Conservation (phyloP, 2,888 invertebrate species). For the Thalpophila matura region DNA sequence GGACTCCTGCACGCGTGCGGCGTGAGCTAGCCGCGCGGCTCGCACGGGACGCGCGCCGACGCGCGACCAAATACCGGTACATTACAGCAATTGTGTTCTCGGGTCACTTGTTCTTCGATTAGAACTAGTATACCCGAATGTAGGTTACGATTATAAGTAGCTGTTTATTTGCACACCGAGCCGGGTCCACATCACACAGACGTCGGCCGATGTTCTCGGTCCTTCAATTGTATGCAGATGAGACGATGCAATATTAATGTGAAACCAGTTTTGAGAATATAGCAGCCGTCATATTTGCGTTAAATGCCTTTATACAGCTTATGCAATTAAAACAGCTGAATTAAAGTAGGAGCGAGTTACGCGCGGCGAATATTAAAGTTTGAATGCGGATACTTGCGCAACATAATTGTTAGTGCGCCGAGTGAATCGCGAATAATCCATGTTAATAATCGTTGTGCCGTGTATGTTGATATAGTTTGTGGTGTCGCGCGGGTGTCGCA, state of each 20-base stretch:
- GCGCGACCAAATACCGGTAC: slow-evolving; percentile 46
- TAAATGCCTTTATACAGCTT: slow-evolving; percentile 64
- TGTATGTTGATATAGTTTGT: slow-evolving; percentile 29
- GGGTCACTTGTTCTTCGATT: slow-evolving; percentile 60
- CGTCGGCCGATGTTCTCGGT: slow-evolving; percentile 55
- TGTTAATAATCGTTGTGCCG: slow-evolving; percentile 56
- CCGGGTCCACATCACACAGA: slow-evolving; percentile 11
- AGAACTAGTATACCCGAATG: slow-evolving; percentile 55
- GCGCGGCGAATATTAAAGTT: slow-evolving; percentile 74
- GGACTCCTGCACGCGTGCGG: slow-evolving; percentile 14
- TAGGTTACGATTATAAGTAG: slow-evolving; percentile 59
- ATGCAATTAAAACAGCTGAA: slow-evolving; percentile 79
- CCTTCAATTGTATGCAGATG: slow-evolving; percentile 65
- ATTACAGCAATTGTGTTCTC: slow-evolving; percentile 52
- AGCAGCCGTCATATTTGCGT: slow-evolving; percentile 37
- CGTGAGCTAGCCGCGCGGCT: slow-evolving; percentile 10
- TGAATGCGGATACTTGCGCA: slow-evolving; percentile 77
- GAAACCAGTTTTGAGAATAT: slow-evolving; percentile 54
- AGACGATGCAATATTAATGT: slow-evolving; percentile 49
- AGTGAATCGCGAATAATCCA: slow-evolving; percentile 74
- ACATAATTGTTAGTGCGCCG: slow-evolving; percentile 77
- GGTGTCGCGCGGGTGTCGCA: slow-evolving; percentile 61
- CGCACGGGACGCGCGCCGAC: slow-evolving; percentile 7
- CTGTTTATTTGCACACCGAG: slow-evolving; percentile 33
- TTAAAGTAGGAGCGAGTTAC: slow-evolving; percentile 64